Conservation (phyloP, 92 coral and sea anemone genomes). For the Heliopora coerulea region DNA sequence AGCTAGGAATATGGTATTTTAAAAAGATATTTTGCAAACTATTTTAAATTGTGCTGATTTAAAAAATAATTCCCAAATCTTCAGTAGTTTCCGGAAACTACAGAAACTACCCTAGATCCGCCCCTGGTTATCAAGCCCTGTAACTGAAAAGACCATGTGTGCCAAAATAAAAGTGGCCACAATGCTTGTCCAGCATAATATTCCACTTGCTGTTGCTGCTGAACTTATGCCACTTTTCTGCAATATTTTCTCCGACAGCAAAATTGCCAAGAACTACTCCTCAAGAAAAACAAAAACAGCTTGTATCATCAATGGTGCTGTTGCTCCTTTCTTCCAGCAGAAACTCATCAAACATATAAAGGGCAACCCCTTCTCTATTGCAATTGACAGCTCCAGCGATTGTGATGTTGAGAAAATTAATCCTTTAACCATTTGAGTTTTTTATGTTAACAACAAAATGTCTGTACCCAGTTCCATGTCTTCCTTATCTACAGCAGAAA, state of each 20-base stretch:
- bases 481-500: constrained; percentile 29
- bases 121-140: constrained; percentile 34
- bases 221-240: constrained; percentile 26
- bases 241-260: constrained; percentile 28
- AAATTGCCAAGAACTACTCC: constrained; percentile 32
- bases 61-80: too few relatives aligned
- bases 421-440: constrained; percentile 10
- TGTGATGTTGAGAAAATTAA: constrained; percentile 33
- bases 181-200: constrained; percentile 40
- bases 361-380: constrained; percentile 18
- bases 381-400: constrained; percentile 23
- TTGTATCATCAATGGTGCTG: constrained; percentile 31
- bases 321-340: constrained; percentile 31
- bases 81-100: too few relatives aligned
- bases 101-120: too few relatives aligned
- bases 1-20: too few relatives aligned
- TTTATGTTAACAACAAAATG: not conserved
- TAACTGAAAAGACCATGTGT: constrained; percentile 39
- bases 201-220: constrained; percentile 35
- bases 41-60: too few relatives aligned
- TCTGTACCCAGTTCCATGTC: constrained; percentile 32
- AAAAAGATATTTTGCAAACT: too few relatives aligned
- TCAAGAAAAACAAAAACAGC: constrained; percentile 40
- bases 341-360: constrained; percentile 5
- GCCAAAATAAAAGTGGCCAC: constrained; percentile 47